Conservation (phyloP, 2,113 vertebrate genomes). For the Brienomyrus longianalis region DNA sequence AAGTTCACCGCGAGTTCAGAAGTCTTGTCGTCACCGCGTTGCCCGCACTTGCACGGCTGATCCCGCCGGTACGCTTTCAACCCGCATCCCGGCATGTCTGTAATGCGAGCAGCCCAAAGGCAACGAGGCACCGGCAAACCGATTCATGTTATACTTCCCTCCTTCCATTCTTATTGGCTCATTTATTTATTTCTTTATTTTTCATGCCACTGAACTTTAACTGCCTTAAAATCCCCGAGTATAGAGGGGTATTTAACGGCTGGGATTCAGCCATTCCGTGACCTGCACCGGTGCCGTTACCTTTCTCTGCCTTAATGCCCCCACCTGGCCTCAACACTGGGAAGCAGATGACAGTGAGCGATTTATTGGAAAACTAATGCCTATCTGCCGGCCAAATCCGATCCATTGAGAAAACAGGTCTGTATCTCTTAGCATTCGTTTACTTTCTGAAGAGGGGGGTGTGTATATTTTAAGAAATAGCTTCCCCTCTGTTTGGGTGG, state of each 20-base stretch:
- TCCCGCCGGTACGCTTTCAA: not conserved
- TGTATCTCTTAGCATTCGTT: not conserved
- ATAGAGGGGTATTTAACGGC: not conserved
- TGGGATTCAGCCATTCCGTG: not conserved
- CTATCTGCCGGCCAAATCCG: not conserved
- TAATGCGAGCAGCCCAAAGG: conserved; percentile 7
- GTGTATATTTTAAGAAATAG: not conserved
- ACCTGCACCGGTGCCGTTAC: not conserved
- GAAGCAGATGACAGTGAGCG: not conserved
- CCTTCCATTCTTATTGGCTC: not conserved
- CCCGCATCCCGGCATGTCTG: not conserved
- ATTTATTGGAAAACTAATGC: not conserved
- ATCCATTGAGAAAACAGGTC: not conserved
- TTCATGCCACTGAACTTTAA: not conserved
- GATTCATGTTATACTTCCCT: not conserved
- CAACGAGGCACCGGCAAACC: not conserved
- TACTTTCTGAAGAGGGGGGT: not conserved
- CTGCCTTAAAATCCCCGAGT: not conserved
- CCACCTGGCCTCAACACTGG: not conserved
- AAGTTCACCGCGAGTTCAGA: conserved; percentile 1
- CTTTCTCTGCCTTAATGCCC: not conserved
- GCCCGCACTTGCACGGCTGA: not conserved
- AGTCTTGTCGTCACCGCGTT: not conserved
- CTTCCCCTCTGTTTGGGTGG: not conserved
- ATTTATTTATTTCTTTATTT: not conserved